phyloP scores from a whole-genome alignment of 1,140 invertebrate genomes.

The Philotrypesis tridentata region DNA sequence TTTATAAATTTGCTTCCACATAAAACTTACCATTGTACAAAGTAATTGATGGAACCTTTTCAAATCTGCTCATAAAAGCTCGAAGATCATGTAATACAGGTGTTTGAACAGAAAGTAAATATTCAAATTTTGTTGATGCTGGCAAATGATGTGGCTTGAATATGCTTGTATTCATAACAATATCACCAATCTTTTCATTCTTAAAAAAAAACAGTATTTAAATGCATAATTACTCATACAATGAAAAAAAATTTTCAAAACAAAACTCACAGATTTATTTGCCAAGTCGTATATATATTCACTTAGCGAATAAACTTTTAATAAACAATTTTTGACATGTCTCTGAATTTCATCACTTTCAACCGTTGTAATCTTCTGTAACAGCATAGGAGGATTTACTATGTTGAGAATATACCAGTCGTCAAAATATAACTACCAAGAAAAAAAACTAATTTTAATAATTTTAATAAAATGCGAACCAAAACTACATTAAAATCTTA shows the following conservation, averaged over 20 bases:
- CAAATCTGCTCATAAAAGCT: conserved; percentile 47
- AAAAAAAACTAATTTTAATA: conserved; percentile 6
- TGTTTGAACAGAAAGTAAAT: conserved; percentile 49
- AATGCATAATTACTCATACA: neutral
- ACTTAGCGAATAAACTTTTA: conserved; percentile 57
- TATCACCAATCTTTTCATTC: conserved; percentile 6
- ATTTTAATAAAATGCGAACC: neutral
- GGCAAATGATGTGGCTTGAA: conserved; percentile 50
- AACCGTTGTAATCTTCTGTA: conserved; percentile 49
- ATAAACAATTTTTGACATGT: conserved; percentile 55
- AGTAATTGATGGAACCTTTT: conserved; percentile 46
- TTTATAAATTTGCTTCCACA: too few relatives aligned
- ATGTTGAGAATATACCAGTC: conserved; percentile 52
- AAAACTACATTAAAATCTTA: neutral
- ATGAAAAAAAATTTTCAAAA: neutral
- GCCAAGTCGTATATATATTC: conserved; percentile 48
- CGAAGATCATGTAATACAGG: conserved; percentile 50
- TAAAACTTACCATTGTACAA: conserved; percentile 59
- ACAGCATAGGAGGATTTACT: conserved; percentile 51
- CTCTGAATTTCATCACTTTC: conserved; percentile 52
- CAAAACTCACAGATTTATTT: conserved; percentile 47
- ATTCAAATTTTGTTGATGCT: conserved; percentile 57
- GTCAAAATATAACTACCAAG: conserved; percentile 55
- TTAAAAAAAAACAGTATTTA: conserved; percentile 23
- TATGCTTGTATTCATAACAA: conserved; percentile 38